Evolutionary conservation across 1,140 invertebrate genomes (phyloP), one percentile per base, ranked within the genome.

Genomic region (Drosophila sulfurigaster): DNA sequence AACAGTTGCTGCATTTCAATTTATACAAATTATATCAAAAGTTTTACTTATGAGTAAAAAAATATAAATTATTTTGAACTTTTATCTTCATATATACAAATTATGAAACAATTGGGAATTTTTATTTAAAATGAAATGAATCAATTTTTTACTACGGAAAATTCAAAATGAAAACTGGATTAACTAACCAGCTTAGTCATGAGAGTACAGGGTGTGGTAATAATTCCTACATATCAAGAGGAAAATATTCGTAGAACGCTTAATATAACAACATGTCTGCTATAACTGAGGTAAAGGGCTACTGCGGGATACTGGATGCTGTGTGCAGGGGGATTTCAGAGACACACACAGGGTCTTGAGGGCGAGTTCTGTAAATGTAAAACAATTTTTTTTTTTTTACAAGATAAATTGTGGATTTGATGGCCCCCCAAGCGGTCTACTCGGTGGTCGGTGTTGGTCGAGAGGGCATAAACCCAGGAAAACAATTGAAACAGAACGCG

Each of bases 331-430:
- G 30, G 6, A 25, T 25, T 15, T 1, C n/a, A n/a, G 51, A 28
- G n/a, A 35, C 11, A 38, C 35, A 38, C 41, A 43, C 1, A 28
- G 28, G 25, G 45, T 56, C 38, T 49, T 41, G 54, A 16, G 8
- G 46, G n/a, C 20, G 46, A 51, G 10, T n/a, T 13, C 56, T 59
- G 54, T 43, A 48, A 32, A 38, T 38, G 35, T 10, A 10, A 38
- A 38, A 38, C 8, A 30, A 56, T 32, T 43, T 25, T 25, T 25
- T 25, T 20, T 20, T 25, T 25, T 64, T 68, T 57, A 66, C 74
- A 78, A 73, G 73, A 77, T 85, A 83, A 83, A 80, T 83, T 73
- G 83, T 83, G 81, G 67, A 83, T 80, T 73, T 73, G 65, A 78
- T 65, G 72, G 41, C 43, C 25, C 43, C 43, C 62, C 66, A 35